These are phyloP conservation scores for Stylophora pistillata DNA, from an alignment of 64 coral and sea anemone species.

Conservation along the genomic window DNA sequence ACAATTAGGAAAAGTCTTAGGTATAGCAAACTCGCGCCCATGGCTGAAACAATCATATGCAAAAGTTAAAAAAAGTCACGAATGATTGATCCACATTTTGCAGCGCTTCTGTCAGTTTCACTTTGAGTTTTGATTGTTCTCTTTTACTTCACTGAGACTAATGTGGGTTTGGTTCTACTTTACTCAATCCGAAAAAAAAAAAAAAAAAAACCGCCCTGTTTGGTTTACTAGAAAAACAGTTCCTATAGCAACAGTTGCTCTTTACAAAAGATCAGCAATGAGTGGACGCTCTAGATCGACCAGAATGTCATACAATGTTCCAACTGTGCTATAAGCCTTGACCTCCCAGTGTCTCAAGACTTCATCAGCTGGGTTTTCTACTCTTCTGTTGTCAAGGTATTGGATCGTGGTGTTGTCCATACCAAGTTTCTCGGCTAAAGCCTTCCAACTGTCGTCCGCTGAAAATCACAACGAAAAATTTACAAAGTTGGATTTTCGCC, in stretches of 20 bases:
- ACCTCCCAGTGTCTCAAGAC: constrained; percentile 73
- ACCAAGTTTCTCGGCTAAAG: constrained; percentile 40
- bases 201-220: background rate
- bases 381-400: constrained; percentile 39
- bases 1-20: too few relatives aligned
- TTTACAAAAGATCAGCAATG: constrained; percentile 63
- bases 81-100: too few relatives aligned
- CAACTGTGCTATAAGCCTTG: constrained; percentile 57
- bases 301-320: constrained; percentile 63
- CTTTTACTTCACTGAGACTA: too few relatives aligned
- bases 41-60: too few relatives aligned
- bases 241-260: background rate
- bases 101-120: too few relatives aligned
- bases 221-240: background rate
- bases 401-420: constrained; percentile 23
- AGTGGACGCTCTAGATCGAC: constrained; percentile 31
- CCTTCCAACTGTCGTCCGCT: constrained; percentile 62
- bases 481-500: background rate
- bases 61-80: too few relatives aligned
- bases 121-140: too few relatives aligned
- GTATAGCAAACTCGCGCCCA: too few relatives aligned
- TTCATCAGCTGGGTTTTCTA: constrained; percentile 69
- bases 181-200: too few relatives aligned
- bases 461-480: constrained; percentile 9
- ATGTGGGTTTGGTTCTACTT: too few relatives aligned